These are phyloP conservation scores for Erpobdella octoculata DNA, from an alignment of 2,888 invertebrate genomes.

Conservation along the genomic window DNA sequence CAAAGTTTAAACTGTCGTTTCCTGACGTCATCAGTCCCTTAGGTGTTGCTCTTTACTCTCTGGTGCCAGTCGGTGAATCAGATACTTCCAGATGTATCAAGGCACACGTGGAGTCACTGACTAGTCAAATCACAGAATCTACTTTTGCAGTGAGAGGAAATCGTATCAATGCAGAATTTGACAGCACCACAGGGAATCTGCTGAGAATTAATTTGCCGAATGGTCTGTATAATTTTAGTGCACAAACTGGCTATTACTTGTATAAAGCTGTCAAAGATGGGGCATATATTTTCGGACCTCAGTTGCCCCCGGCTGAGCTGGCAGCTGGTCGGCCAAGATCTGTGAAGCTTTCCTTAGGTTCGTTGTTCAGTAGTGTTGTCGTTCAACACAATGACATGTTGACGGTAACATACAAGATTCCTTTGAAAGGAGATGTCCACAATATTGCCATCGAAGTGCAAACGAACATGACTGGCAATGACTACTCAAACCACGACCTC, in stretches of 20 bases:
- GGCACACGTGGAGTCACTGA: neutral
- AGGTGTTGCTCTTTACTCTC: neutral
- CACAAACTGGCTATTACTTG: slow-evolving; percentile 63
- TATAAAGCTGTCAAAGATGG: slow-evolving; percentile 64
- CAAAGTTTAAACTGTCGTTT: neutral
- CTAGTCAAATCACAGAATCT: neutral
- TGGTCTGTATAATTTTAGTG: no score
- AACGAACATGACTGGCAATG: slow-evolving; percentile 30
- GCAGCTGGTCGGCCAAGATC: slow-evolving; percentile 12
- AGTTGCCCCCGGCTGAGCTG: slow-evolving; percentile 39
- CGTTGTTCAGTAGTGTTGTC: neutral
- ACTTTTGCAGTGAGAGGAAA: neutral
- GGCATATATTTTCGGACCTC: slow-evolving; percentile 48
- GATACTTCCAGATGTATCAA: neutral
- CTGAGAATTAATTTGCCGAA: neutral
- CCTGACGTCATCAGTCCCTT: neutral
- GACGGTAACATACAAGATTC: neutral
- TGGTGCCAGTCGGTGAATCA: no score
- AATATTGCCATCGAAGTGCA: slow-evolving; percentile 36
- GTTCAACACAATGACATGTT: neutral
- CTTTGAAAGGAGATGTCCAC: neutral
- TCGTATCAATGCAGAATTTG: neutral
- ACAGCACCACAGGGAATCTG: neutral
- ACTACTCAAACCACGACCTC: slow-evolving; percentile 42
- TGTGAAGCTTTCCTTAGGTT: neutral